Conservation (phyloP, 2,797 vertebrate genomes). For the Cossypha caffra region DNA sequence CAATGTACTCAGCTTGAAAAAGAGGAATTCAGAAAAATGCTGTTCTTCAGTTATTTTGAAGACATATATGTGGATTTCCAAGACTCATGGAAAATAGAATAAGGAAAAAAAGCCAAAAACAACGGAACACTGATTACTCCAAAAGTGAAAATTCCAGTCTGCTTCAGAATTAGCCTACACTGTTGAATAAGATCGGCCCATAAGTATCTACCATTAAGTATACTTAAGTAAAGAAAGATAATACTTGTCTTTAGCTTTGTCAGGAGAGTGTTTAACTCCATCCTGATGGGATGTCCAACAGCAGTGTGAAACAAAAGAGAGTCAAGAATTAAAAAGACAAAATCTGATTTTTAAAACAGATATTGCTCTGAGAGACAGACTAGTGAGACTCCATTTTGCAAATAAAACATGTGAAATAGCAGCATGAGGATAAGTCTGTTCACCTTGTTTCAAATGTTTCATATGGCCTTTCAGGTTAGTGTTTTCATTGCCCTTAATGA, state of each 20-base stretch:
- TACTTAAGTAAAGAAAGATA: neutral
- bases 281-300: neutral
- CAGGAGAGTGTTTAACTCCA: neutral
- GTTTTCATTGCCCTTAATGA: neutral
- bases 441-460: neutral
- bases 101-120: neutral
- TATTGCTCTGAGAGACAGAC: neutral
- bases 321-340: neutral
- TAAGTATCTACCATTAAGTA: neutral
- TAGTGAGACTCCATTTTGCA: neutral
- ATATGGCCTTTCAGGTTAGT: neutral
- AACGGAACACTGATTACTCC: rapidly evolving
- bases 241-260: neutral
- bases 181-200: neutral
- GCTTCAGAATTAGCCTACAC: neutral
- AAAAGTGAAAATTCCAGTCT: neutral
- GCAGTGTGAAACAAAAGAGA: neutral
- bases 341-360: neutral
- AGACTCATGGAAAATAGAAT: neutral
- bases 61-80: neutral
- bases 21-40: neutral
- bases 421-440: neutral
- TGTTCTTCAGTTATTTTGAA: neutral
- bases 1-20: neutral
- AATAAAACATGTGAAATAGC: neutral